These are phyloP conservation scores for Paramormyrops hopkinsi DNA, from an alignment of 2,797 vertebrate species.

Conservation along the genomic window DNA sequence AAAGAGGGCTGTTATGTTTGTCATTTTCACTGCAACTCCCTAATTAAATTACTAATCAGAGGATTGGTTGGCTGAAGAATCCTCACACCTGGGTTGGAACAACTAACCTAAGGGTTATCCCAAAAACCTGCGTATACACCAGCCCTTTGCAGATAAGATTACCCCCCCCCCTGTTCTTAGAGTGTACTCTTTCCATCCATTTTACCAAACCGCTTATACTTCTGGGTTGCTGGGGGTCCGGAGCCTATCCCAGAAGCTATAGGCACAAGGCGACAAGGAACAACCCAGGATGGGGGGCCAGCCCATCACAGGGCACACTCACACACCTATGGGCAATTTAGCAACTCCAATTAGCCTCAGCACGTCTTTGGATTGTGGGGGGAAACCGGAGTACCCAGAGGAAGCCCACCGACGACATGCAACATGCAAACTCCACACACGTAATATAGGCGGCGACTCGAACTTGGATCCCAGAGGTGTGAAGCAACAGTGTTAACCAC, in stretches of 20 bases:
- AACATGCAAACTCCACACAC: neutral
- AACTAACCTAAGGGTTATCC: neutral
- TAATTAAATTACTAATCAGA: neutral
- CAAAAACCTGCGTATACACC: neutral
- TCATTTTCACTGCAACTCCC: neutral
- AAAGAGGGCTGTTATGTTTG: neutral
- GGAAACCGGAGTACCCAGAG: neutral
- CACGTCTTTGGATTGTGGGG: neutral
- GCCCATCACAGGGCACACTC: neutral
- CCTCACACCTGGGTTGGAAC: neutral
- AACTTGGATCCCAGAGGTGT: neutral
- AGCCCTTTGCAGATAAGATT: neutral
- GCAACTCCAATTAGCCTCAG: neutral
- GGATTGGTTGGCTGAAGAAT: neutral
- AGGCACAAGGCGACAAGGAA: too few species aligned
- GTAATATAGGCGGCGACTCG: neutral
- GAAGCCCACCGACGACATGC: neutral
- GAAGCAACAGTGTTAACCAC: neutral
- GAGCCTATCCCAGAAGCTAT: too few species aligned
- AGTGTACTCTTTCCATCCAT: neutral
- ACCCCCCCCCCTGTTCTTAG: neutral
- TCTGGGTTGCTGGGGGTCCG: too few species aligned
- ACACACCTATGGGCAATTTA: neutral
- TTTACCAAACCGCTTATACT: neutral
- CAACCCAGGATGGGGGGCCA: neutral